Conservation (phyloP, 2,888 invertebrate species). For the Brachypalpus laphriformis region DNA sequence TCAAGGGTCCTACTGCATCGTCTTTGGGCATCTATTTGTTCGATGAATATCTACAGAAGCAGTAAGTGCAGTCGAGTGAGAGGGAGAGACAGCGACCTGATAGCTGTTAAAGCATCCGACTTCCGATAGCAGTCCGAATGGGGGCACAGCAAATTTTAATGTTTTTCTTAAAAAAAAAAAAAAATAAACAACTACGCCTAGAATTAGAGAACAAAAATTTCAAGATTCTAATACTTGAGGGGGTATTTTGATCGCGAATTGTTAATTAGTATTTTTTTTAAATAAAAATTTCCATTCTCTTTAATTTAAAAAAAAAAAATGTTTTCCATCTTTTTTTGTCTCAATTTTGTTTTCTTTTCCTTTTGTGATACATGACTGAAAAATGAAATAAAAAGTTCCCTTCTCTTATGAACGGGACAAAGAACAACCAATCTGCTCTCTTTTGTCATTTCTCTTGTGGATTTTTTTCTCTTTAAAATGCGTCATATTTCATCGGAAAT, state of each 20-base stretch:
- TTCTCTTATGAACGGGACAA: background rate
- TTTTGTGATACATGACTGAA: background rate
- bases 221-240: slow-evolving; percentile 40
- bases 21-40: slow-evolving; percentile 87
- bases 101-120: background rate
- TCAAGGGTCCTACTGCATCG: slow-evolving; percentile 81
- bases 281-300: slow-evolving; percentile 26
- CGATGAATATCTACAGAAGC: slow-evolving; percentile 85
- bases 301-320: background rate
- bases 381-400: background rate
- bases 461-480: background rate
- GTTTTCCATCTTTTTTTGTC: background rate
- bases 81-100: too few species aligned
- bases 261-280: slow-evolving; percentile 28
- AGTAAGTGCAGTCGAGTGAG: too few species aligned
- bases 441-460: background rate
- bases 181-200: background rate
- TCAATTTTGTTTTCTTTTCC: background rate
- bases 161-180: slow-evolving; percentile 1
- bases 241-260: slow-evolving; percentile 41
- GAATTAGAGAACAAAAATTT: background rate
- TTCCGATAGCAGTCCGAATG: slow-evolving; percentile 39
- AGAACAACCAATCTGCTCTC: background rate
- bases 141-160: slow-evolving; percentile 30
- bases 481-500: background rate